These are phyloP conservation scores for Pelochelys cantorii DNA, from an alignment of 2,797 vertebrate genomes.

Conservation along the genomic window DNA sequence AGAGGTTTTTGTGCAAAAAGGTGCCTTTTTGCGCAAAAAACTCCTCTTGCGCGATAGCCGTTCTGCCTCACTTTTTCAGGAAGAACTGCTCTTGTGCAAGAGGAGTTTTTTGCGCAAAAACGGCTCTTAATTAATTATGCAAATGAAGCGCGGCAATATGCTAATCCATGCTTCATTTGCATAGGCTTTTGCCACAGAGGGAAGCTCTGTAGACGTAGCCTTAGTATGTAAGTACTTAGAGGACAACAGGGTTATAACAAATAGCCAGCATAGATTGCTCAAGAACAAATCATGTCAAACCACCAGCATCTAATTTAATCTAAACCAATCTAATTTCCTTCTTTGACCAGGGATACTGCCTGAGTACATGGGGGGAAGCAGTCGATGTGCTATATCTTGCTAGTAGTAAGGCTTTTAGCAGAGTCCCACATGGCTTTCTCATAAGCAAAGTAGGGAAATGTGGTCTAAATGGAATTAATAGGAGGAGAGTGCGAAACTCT, in stretches of 20 bases:
- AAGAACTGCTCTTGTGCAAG: too few relatives aligned
- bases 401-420: neutral
- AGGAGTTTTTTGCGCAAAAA: too few relatives aligned
- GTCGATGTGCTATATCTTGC: neutral
- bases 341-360: neutral
- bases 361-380: neutral
- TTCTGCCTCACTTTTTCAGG: too few relatives aligned
- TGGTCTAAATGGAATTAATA: neutral
- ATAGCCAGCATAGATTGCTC: neutral
- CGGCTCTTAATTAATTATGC: too few relatives aligned
- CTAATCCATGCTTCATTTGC: too few relatives aligned
- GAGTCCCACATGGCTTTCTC: neutral
- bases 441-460: neutral
- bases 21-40: too few relatives aligned
- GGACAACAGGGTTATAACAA: neutral
- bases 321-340: neutral
- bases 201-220: too few relatives aligned
- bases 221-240: neutral
- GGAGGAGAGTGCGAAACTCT: neutral
- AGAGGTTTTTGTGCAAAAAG: too few relatives aligned
- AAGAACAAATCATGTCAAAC: neutral
- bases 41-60: too few relatives aligned
- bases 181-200: too few relatives aligned
- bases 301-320: too few relatives aligned
- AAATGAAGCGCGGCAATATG: too few relatives aligned